Evolutionary conservation across 2,113 vertebrate genomes (phyloP).

Genomic region (Rynchops niger): DNA sequence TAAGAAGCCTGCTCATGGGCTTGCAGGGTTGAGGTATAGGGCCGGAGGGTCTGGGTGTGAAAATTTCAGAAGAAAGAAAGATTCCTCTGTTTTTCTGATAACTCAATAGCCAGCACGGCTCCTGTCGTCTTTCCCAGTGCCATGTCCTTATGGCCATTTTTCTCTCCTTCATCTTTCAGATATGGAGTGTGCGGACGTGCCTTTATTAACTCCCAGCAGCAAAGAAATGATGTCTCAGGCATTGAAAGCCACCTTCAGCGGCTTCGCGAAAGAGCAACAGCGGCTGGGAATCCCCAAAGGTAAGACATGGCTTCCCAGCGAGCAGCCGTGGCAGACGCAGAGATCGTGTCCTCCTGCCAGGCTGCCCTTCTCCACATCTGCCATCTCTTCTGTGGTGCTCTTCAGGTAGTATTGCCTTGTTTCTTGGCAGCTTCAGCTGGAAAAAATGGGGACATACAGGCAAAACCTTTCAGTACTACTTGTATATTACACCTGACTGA

Average conservation of each 20-base stretch:
- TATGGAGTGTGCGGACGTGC: constrained; percentile 95
- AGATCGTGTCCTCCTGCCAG: not conserved
- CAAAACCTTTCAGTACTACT: not conserved
- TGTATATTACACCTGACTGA: not conserved
- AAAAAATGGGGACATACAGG: not conserved
- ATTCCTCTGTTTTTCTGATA: not conserved
- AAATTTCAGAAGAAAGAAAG: not conserved
- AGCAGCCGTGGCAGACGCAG: accelerated
- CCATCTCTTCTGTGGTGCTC: not conserved
- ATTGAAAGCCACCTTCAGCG: constrained; percentile 94
- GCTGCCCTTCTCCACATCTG: not conserved
- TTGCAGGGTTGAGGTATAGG: not conserved
- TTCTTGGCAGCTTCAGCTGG: not conserved
- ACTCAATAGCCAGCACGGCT: not conserved
- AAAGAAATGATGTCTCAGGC: constrained; percentile 99
- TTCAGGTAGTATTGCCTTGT: not conserved
- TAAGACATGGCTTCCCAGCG: constrained; percentile 2
- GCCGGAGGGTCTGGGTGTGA: not conserved
- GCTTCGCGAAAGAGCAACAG: constrained; percentile 95
- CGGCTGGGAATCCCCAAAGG: constrained; percentile 96
- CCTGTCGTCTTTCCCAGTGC: not conserved
- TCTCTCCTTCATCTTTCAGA: constrained; percentile 76
- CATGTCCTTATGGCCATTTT: accelerated
- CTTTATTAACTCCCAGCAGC: constrained; percentile 94
- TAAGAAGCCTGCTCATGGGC: not conserved